phyloP scores from a whole-genome alignment of 2,888 invertebrate species.

The Diaperis boleti region DNA sequence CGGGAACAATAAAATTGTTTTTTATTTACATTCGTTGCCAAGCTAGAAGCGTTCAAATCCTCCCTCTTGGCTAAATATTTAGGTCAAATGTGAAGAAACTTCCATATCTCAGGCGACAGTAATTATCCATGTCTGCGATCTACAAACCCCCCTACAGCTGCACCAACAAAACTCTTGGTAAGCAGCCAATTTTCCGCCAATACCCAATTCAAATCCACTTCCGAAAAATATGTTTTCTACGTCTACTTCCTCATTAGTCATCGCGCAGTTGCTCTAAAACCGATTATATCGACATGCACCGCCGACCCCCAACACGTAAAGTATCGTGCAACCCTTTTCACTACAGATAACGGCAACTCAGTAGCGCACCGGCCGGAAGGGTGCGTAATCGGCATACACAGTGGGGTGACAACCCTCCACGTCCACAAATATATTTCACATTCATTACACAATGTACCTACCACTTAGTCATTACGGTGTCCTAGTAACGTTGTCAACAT shows the following conservation, averaged over 20 bases:
- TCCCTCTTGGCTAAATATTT: too few species aligned
- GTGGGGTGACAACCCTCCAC: slow-evolving; percentile 47
- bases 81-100: too few species aligned
- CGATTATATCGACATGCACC: slow-evolving; percentile 35
- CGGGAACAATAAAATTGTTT: too few species aligned
- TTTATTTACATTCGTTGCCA: too few species aligned
- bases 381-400: slow-evolving; percentile 36
- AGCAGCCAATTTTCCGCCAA: too few species aligned
- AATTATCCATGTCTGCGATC: too few species aligned
- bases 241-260: slow-evolving; percentile 28
- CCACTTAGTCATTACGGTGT: slow-evolving; percentile 54
- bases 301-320: slow-evolving; percentile 19
- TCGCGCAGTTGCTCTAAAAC: slow-evolving; percentile 4
- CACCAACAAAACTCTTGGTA: too few species aligned
- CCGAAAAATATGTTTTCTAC: too few species aligned
- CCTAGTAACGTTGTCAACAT: slow-evolving; percentile 48
- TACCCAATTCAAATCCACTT: too few species aligned
- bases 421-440: slow-evolving; percentile 55
- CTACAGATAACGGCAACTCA: slow-evolving; percentile 13
- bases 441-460: slow-evolving; percentile 58
- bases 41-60: too few species aligned
- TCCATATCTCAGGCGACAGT: too few species aligned
- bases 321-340: slow-evolving; percentile 33
- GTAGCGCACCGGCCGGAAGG: slow-evolving; percentile 11
- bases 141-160: too few species aligned